Conservation (phyloP, 2,113 vertebrate species). For the Felis catus region DNA sequence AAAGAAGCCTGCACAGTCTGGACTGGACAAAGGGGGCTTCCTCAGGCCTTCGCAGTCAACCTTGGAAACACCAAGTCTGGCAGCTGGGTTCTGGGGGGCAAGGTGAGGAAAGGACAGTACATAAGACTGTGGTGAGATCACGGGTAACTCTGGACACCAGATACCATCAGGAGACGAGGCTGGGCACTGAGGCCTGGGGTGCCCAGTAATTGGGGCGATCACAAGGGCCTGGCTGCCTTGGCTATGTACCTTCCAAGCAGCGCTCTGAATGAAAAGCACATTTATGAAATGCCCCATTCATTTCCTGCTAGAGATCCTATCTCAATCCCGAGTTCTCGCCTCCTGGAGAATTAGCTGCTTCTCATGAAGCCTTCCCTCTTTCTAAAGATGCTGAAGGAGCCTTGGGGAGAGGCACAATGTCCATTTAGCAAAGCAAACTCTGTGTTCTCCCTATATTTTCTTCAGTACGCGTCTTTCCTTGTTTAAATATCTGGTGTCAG, state of each 20-base stretch:
- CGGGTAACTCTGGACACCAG: fast-evolving
- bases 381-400: not conserved
- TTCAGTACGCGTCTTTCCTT: not conserved
- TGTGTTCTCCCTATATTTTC: not conserved
- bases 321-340: not conserved
- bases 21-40: not conserved
- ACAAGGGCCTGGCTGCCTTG: not conserved
- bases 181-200: not conserved
- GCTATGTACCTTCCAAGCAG: not conserved
- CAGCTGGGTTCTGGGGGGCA: not conserved
- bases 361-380: not conserved
- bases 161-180: not conserved
- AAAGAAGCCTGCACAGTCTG: not conserved
- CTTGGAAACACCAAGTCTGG: not conserved
- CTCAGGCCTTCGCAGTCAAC: not conserved
- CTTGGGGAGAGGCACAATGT: not conserved
- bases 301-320: conserved; percentile 73
- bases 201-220: not conserved
- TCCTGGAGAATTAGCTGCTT: not conserved
- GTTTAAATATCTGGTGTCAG: not conserved
- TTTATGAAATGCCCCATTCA: conserved; percentile 66
- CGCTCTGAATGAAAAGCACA: not conserved
- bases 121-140: fast-evolving
- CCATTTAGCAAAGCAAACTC: not conserved
- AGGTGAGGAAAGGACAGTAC: not conserved